A percentile compares a stretch with the other conserved stretches of the same genome.
Conservation (phyloP, 2,113 vertebrate genomes). For the Anser brachyrhynchus region DNA sequence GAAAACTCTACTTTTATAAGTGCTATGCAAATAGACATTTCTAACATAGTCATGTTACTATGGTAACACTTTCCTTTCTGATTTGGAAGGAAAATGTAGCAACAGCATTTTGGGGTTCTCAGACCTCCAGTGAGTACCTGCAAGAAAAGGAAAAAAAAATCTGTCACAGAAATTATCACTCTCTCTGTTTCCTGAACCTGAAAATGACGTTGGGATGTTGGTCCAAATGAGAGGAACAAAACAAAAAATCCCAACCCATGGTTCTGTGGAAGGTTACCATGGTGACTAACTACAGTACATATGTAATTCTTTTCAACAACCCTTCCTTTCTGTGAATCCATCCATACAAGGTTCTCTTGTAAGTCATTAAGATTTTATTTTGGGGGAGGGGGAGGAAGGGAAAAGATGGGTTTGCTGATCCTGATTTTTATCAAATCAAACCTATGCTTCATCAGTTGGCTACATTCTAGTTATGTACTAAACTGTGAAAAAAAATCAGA, state of each 20-base stretch:
- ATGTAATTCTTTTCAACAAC: constrained; percentile 90
- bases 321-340: constrained; percentile 78
- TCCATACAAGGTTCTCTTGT: constrained; percentile 88
- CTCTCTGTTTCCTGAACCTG: constrained; percentile 78
- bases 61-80: constrained; percentile 86
- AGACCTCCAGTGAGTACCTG: constrained; percentile 75
- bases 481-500: constrained; percentile 88
- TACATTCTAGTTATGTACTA: constrained; percentile 83
- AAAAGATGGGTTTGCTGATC: constrained; percentile 44
- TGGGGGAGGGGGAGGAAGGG: constrained; percentile 62
- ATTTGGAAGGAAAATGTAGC: constrained; percentile 81
- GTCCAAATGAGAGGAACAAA: constrained; percentile 82
- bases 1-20: constrained; percentile 77
- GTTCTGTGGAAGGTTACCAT: constrained; percentile 89
- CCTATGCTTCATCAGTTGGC: constrained; percentile 66
- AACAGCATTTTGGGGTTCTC: constrained; percentile 82
- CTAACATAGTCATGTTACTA: constrained; percentile 85
- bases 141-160: constrained; percentile 33
- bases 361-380: constrained; percentile 85
- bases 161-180: constrained; percentile 69
- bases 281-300: constrained; percentile 87
- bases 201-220: constrained; percentile 74
- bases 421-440: constrained; percentile 67
- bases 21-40: constrained; percentile 87
- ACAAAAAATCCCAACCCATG: constrained; percentile 79